A percentile compares a stretch with the other conserved stretches of the same genome.
phyloP scores from a whole-genome alignment of 2,888 invertebrate genomes.

The Ornithoptera alexandrae region DNA sequence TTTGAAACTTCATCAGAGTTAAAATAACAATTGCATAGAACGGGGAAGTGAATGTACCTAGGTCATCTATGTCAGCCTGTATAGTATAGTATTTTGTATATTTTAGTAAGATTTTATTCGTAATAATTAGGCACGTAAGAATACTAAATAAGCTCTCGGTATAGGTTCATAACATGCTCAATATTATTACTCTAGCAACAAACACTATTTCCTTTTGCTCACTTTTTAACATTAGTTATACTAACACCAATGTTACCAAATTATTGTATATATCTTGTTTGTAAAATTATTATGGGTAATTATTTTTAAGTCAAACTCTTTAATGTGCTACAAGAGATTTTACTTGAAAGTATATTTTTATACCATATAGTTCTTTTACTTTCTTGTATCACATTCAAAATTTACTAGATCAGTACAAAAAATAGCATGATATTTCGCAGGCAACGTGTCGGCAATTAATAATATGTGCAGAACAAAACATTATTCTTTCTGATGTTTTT shows the following conservation, averaged over 20 bases:
- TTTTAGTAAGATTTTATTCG: not conserved
- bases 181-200: not conserved
- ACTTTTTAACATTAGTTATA: slow-evolving; percentile 1
- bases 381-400: too few relatives aligned
- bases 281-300: slow-evolving; percentile 8
- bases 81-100: slow-evolving; percentile 9
- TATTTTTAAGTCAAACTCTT: slow-evolving; percentile 8
- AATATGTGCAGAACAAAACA: too few relatives aligned
- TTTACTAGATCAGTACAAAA: too few relatives aligned
- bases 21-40: slow-evolving; percentile 15
- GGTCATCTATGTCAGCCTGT: slow-evolving; percentile 2
- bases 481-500: too few relatives aligned
- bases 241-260: slow-evolving; percentile 28
- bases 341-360: slow-evolving; percentile 12
- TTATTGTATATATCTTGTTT: slow-evolving; percentile 21
- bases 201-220: slow-evolving; percentile 5
- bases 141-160: not conserved
- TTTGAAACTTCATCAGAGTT: not conserved
- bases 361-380: not conserved
- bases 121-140: not conserved
- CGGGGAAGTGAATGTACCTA: not conserved
- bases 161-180: not conserved
- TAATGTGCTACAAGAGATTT: not conserved
- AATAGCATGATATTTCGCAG: too few relatives aligned
- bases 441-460: too few relatives aligned